Conservation (phyloP, 2,113 vertebrate species). For the Triplophysa rosa region DNA sequence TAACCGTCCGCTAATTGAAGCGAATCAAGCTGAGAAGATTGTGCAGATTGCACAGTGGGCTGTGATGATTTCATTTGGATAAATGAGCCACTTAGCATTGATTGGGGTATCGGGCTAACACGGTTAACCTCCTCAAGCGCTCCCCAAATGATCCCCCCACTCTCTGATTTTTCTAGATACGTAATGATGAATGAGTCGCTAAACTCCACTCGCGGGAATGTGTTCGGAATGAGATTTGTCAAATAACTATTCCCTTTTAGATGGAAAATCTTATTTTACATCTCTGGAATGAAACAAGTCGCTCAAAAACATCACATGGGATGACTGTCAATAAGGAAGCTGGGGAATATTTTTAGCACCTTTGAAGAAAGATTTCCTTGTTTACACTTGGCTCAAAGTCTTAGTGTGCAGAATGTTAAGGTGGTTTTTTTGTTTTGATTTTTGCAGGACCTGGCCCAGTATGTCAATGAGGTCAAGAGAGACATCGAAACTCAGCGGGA, state of each 20-base stretch:
- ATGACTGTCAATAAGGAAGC: conserved; percentile 1
- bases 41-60: conserved; percentile 46
- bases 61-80: conserved; percentile 58
- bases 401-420: neutral
- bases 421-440: conserved; percentile 43
- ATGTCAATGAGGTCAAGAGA: conserved; percentile 98
- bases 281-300: neutral
- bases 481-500: conserved; percentile 96
- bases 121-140: conserved; percentile 45
- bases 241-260: conserved; percentile 13
- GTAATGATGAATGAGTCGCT: conserved; percentile 36
- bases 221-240: conserved; percentile 11
- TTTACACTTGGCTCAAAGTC: neutral
- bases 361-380: neutral
- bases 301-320: conserved; percentile 27
- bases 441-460: conserved; percentile 93
- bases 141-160: conserved; percentile 30
- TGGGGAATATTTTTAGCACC: neutral
- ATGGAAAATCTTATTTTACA: neutral
- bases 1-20: conserved; percentile 47
- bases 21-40: conserved; percentile 41
- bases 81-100: conserved; percentile 60
- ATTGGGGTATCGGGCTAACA: conserved; percentile 53
- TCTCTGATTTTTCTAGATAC: conserved; percentile 35
- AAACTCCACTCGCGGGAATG: conserved; percentile 9